These are phyloP conservation scores for Amiota mariae DNA, from an alignment of 2,888 invertebrate species.

Conservation along the genomic window DNA sequence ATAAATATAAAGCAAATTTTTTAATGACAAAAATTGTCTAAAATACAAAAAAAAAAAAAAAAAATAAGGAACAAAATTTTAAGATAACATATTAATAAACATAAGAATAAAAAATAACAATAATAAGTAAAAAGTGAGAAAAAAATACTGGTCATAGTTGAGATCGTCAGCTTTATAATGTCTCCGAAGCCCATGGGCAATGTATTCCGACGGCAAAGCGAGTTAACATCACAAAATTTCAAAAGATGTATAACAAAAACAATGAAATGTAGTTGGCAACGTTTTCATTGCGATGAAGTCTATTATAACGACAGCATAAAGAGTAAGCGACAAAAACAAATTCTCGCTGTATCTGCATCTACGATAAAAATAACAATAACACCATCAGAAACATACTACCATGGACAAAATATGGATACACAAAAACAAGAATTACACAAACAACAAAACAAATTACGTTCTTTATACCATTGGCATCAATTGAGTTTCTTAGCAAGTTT, in stretches of 20 bases:
- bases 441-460: no score
- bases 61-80: no score
- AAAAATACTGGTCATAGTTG: neutral
- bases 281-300: neutral
- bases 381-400: slow-evolving; percentile 21
- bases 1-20: no score
- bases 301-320: neutral
- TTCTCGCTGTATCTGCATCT: slow-evolving; percentile 31
- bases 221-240: slow-evolving; percentile 19
- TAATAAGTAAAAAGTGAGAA: no score
- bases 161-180: slow-evolving; percentile 56
- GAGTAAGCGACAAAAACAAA: slow-evolving; percentile 8
- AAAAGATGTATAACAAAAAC: slow-evolving; percentile 19
- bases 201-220: slow-evolving; percentile 68
- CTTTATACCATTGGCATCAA: slow-evolving; percentile 45
- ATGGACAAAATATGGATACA: slow-evolving; percentile 34
- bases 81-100: no score
- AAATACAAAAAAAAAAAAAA: no score
- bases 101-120: no score
- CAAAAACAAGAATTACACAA: neutral
- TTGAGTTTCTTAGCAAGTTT: slow-evolving; percentile 61
- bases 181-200: slow-evolving; percentile 70
- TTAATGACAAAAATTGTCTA: no score
- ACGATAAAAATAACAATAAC: slow-evolving; percentile 24
- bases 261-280: slow-evolving; percentile 22